These are phyloP conservation scores for Pimephales promelas DNA, from an alignment of 2,113 vertebrate genomes.

Conservation along the genomic window DNA sequence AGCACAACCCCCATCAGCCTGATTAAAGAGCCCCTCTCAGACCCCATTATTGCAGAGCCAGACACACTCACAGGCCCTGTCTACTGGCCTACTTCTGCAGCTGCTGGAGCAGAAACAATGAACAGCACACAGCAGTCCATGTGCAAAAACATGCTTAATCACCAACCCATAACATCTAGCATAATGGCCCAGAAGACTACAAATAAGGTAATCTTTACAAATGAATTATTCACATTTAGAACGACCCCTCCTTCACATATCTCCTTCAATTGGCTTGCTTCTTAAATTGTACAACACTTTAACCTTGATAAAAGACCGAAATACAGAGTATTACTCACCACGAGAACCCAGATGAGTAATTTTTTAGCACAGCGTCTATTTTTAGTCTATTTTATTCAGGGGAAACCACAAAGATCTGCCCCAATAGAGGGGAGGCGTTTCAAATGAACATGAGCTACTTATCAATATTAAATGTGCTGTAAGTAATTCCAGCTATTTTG, in stretches of 20 bases:
- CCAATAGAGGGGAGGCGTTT: background rate
- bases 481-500: background rate
- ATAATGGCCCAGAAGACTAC: background rate
- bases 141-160: conserved; percentile 25
- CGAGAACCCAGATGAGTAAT: background rate
- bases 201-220: background rate
- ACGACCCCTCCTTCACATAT: background rate
- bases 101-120: conserved; percentile 55
- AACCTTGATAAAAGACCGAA: background rate
- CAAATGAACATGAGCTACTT: background rate
- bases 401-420: background rate
- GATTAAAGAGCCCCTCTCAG: conserved; percentile 57
- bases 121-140: conserved; percentile 1
- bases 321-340: conserved; percentile 25
- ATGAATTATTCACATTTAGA: background rate
- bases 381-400: conserved; percentile 5
- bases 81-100: conserved; percentile 67
- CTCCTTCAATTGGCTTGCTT: background rate
- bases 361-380: conserved; percentile 5
- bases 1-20: conserved; percentile 23
- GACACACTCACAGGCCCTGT: conserved; percentile 31
- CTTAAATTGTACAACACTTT: background rate
- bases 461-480: background rate
- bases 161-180: background rate
- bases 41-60: conserved; percentile 37